A percentile compares a stretch with the other conserved stretches of the same genome.
Conservation (phyloP, 1,140 invertebrate species). For the Bombyx mandarina region DNA sequence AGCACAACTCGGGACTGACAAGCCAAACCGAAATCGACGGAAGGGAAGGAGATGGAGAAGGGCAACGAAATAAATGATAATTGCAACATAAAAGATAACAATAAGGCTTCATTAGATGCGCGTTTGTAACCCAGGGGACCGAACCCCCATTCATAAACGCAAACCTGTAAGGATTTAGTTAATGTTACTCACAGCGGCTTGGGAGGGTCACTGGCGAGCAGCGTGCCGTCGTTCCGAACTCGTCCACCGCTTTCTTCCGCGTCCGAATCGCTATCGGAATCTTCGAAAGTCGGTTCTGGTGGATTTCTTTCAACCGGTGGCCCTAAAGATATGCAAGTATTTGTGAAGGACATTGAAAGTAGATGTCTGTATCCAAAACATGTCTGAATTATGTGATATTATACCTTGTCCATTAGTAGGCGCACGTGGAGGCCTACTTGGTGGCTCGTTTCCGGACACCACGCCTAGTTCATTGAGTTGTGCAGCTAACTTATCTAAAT, state of each 20-base stretch:
- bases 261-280: slow-evolving; percentile 78
- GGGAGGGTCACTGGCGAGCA: slow-evolving; percentile 95
- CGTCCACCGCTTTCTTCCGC: slow-evolving; percentile 77
- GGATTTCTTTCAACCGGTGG: slow-evolving; percentile 60
- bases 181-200: slow-evolving; percentile 90
- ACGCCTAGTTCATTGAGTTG: slow-evolving; percentile 93
- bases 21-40: slow-evolving; percentile 46
- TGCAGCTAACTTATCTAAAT: slow-evolving; percentile 92
- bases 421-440: slow-evolving; percentile 72
- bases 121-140: too few species aligned
- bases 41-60: slow-evolving; percentile 17
- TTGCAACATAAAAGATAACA: slow-evolving; percentile 18
- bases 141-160: too few species aligned
- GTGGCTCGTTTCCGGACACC: slow-evolving; percentile 74
- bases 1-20: slow-evolving; percentile 87
- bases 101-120: too few species aligned
- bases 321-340: slow-evolving; percentile 21
- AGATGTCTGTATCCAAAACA: neutral
- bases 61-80: slow-evolving; percentile 17
- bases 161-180: too few species aligned
- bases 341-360: neutral
- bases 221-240: slow-evolving; percentile 90
- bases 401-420: slow-evolving; percentile 68
- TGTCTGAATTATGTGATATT: neutral
- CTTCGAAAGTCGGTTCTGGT: slow-evolving; percentile 74